Evolutionary conservation across 2,797 vertebrate species (phyloP).

Genomic region (Microctenopoma steveboyesi): DNA sequence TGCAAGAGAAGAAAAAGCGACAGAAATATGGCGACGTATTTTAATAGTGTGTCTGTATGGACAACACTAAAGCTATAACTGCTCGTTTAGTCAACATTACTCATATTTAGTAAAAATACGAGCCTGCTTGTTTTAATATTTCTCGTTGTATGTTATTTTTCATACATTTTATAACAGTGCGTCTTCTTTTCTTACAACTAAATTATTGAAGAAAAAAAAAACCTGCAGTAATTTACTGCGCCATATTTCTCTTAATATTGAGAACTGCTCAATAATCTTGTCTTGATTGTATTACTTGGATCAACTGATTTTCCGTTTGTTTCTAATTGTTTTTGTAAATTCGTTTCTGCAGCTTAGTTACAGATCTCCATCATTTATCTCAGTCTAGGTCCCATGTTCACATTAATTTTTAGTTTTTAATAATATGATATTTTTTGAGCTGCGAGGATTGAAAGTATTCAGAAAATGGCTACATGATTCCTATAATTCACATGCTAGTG

Average conservation of each 20-base stretch:
- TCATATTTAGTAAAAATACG: too few relatives aligned
- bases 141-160: background rate
- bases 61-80: too few relatives aligned
- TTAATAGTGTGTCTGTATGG: background rate
- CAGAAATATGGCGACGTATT: background rate
- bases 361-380: background rate
- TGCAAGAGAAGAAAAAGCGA: background rate
- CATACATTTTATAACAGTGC: too few relatives aligned
- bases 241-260: background rate
- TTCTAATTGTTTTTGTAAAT: background rate
- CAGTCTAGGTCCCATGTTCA: background rate
- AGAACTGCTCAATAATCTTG: background rate
- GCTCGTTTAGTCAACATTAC: too few relatives aligned
- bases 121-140: background rate
- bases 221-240: background rate
- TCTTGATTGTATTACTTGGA: background rate
- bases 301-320: background rate
- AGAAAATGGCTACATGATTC: background rate
- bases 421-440: background rate
- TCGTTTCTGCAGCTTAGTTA: background rate
- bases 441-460: background rate
- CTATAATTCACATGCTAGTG: constrained; percentile 4
- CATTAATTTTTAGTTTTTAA: background rate
- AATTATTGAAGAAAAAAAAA: background rate
- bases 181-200: background rate